Conservation (phyloP, 2,113 vertebrate genomes). For the Phaetusa simplex region DNA sequence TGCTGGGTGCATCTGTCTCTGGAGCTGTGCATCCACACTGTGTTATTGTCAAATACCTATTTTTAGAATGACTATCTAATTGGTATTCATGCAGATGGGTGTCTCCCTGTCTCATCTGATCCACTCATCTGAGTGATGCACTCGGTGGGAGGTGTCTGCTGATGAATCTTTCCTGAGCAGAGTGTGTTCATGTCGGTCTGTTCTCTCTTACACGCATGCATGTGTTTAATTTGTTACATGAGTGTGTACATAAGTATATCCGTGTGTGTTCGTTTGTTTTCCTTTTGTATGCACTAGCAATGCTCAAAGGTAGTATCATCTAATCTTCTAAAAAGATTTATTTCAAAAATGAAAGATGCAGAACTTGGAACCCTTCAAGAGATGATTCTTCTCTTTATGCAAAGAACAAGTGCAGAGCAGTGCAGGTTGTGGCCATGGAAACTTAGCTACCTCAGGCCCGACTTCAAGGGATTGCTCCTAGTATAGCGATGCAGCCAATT, state of each 20-base stretch:
- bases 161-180: neutral
- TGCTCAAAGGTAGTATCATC: neutral
- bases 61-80: conserved; percentile 43
- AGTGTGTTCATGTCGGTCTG: neutral
- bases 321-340: neutral
- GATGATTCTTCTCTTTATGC: neutral
- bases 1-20: conserved; percentile 6
- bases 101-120: conserved; percentile 49
- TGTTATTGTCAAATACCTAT: conserved; percentile 39
- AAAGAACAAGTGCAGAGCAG: neutral
- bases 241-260: neutral
- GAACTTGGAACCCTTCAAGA: neutral
- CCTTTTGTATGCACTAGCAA: neutral
- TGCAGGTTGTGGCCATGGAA: neutral
- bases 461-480: neutral
- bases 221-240: neutral
- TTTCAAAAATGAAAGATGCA: neutral
- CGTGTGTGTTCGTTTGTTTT: neutral
- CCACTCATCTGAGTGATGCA: conserved; percentile 23
- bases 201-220: neutral
- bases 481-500: neutral
- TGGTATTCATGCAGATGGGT: conserved; percentile 52
- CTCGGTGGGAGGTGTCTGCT: conserved; percentile 33
- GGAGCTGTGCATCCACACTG: conserved; percentile 1
- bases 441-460: neutral